Base-by-base conservation (phyloP, 30 jellyfish, hydroid and myxozoan genomes). In the Aurelia sp. region DNA sequence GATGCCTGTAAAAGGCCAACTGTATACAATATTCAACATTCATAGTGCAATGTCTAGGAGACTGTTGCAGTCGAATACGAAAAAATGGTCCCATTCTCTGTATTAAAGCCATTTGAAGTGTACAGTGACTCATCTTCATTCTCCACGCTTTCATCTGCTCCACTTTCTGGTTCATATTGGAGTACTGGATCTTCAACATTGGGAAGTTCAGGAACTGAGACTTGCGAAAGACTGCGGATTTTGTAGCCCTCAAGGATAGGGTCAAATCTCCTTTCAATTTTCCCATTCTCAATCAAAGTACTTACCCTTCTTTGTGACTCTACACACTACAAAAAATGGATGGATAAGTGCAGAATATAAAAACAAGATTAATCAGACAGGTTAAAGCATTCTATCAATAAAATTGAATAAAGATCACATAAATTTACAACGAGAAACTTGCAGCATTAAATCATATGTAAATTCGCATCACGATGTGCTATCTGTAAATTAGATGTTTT, bases 211-310 rank as follows among this genome's bases (percentile, higher is more conserved):
- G 93, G 93, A 9, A 84, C 40, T 17, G 87, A 18, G 5, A 84
- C 55, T 77, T 59, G 79, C 7, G 70, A 21, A 63, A 63, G 81
- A 40, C 82, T 57, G 18, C 85, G 73, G 48, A 88, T 77, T 60
- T 75, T 78, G 76, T 74, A 88, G 19, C 91, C 96, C 48, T 88
- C 96, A 0, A 88, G 60, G 51, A 88, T 70, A 17, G 96, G 96
- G 80, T 88, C 96, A 61, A 88, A 88, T 18, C 76, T 65, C 40
- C 66, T 44, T 5, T 13, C 31, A 12, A 16, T 48, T 69, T 35
- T 31, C 2, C 69, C 69, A 59, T 21, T 21, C 24, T n/a, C 24
- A 5, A 5, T 59, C 33, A n/a, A 18, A 4, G 24, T 2, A 21
- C 69, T 59, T 18, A 38, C 13, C 7, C 69, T 59, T 13, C 69